These are phyloP conservation scores for Melieria omissa DNA, from an alignment of 2,888 invertebrate species.

Conservation along the genomic window DNA sequence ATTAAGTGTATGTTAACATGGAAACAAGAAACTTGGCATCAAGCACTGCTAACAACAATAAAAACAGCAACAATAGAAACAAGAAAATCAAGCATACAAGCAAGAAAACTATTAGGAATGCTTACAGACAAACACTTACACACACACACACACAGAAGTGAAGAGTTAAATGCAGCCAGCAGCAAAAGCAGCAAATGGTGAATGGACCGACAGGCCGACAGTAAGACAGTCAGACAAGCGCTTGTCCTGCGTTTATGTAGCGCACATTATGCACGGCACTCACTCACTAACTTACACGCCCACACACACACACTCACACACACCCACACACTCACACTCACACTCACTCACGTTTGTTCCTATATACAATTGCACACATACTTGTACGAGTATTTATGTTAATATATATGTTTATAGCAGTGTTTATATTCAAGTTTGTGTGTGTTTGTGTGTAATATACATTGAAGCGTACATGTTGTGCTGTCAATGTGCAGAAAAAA, in stretches of 20 bases:
- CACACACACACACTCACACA: too few species aligned
- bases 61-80: background rate
- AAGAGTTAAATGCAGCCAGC: background rate
- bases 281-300: too few species aligned
- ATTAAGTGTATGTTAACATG: conserved; percentile 23
- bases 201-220: too few species aligned
- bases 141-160: background rate
- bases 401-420: too few species aligned
- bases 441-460: background rate
- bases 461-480: background rate
- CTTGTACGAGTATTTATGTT: too few species aligned
- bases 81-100: background rate
- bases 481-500: conserved; percentile 11
- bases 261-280: too few species aligned
- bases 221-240: too few species aligned
- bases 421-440: background rate
- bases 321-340: too few species aligned
- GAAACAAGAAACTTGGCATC: conserved; percentile 16
- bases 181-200: too few species aligned
- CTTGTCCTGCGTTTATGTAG: too few species aligned
- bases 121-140: background rate
- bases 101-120: background rate
- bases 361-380: too few species aligned
- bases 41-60: background rate
- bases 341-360: too few species aligned